Conservation (phyloP, 2,113 vertebrate species). For the Tragelaphus strepsiceros region DNA sequence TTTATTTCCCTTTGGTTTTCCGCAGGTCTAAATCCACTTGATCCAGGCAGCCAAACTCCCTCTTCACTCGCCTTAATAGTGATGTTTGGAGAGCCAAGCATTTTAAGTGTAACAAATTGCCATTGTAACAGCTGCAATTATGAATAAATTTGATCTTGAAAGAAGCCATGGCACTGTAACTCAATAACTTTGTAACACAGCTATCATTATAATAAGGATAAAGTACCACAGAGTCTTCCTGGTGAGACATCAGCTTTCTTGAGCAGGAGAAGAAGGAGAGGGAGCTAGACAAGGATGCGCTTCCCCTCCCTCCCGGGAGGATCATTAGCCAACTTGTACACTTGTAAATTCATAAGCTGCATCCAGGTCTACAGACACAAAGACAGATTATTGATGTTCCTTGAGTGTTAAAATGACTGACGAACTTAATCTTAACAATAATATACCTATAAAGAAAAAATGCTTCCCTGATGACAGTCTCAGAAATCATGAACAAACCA, state of each 20-base stretch:
- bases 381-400: constrained; percentile 19
- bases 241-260: background rate
- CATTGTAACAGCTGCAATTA: constrained; percentile 55
- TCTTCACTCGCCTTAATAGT: background rate
- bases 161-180: constrained; percentile 33
- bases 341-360: constrained; percentile 30
- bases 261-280: background rate
- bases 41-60: background rate
- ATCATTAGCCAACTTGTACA: background rate
- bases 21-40: background rate
- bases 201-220: constrained; percentile 25
- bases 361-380: constrained; percentile 29
- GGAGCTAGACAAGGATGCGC: background rate
- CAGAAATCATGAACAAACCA: background rate
- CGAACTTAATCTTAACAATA: background rate
- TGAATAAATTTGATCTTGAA: constrained; percentile 47
- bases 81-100: constrained; percentile 4
- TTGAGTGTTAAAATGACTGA: constrained; percentile 2
- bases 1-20: background rate
- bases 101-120: constrained; percentile 61
- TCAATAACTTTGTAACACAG: constrained; percentile 17
- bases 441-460: constrained; percentile 6
- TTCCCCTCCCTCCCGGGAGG: background rate
- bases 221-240: background rate
- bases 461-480: background rate